Base-by-base conservation (phyloP, 2,888 invertebrate genomes). In the Aphodius granarius region DNA sequence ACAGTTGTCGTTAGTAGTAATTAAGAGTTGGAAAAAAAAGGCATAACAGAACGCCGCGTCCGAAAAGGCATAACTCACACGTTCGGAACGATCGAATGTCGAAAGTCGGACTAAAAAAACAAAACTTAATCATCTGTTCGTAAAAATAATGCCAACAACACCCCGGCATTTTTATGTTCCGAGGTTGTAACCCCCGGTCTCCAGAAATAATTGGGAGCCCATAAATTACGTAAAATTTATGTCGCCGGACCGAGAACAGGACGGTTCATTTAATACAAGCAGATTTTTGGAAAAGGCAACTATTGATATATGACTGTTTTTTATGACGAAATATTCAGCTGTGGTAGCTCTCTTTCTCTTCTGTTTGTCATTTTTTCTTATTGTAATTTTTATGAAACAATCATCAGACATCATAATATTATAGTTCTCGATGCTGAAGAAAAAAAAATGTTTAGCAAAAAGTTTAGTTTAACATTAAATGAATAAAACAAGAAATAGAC, bases 141-240 rank as follows among this genome's bases (percentile, higher is more conserved):
- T 73, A 74, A 74, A 74, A 74, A 74, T 63, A 74, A 74, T 74
- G 71, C 68, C 62, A 74, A 74, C 70, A 22, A 70, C 66, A 72
- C 72, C 75, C 75, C 68, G 72, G 63, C 65, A 21, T 75, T 78
- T 78, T 78, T 78, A 78, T 76, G 71, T 64, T 71, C 63, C 64
- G 77, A 77, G 79, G 76, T 79, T 77, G 75, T 75, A 78, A 79
- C 76, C 76, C 74, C 63, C 16, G 65, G 66, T 66, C 75, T 70
- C 75, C 22, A 75, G 72, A 75, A 75, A 75, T 75, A 75, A 75
- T 75, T 75, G 75, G 75, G 22, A 16, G 63, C 64, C 21, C 75
- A 63, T 75, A 75, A 75, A 75, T 75, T 75, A 75, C 21, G 65
- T 70, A 70, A 76, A 73, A 76, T 76, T 76, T 76, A 76, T 76